These are phyloP conservation scores for Dryobota labecula DNA, from an alignment of 2,888 invertebrate genomes.

Conservation along the genomic window DNA sequence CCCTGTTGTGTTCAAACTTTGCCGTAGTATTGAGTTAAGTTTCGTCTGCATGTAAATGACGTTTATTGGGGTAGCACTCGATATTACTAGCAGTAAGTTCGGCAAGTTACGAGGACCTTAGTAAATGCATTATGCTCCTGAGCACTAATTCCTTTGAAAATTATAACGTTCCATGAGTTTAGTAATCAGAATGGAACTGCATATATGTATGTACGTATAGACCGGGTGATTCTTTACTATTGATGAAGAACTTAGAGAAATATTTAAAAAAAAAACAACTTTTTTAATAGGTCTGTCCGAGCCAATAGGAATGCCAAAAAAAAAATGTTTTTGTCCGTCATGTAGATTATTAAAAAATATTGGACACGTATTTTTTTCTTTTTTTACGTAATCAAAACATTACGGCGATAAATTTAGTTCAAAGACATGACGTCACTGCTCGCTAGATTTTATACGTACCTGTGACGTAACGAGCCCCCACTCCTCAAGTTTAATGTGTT, in stretches of 20 bases:
- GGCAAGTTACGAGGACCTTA: neutral
- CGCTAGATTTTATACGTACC: no score
- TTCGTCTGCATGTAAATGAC: constrained; percentile 47
- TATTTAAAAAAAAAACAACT: neutral
- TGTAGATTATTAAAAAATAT: no score
- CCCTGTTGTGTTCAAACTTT: constrained; percentile 64
- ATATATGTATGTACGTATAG: neutral
- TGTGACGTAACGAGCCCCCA: no score
- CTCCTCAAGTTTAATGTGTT: no score
- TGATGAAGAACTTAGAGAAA: neutral
- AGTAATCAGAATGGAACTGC: neutral
- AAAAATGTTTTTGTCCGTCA: no score
- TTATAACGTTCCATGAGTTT: neutral
- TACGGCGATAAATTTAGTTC: no score
- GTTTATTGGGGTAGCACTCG: constrained; percentile 42
- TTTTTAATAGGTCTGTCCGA: no score
- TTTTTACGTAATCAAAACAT: no score
- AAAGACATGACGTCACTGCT: no score
- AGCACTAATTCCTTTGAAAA: neutral
- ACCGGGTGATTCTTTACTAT: no score
- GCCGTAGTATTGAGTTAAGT: constrained; percentile 51
- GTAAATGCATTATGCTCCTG: neutral
- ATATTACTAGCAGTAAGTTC: constrained; percentile 15
- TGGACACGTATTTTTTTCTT: no score
- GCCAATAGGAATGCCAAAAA: no score